phyloP scores from a whole-genome alignment of 2,888 invertebrate genomes.

The Poecilobothrus nobilitatus region DNA sequence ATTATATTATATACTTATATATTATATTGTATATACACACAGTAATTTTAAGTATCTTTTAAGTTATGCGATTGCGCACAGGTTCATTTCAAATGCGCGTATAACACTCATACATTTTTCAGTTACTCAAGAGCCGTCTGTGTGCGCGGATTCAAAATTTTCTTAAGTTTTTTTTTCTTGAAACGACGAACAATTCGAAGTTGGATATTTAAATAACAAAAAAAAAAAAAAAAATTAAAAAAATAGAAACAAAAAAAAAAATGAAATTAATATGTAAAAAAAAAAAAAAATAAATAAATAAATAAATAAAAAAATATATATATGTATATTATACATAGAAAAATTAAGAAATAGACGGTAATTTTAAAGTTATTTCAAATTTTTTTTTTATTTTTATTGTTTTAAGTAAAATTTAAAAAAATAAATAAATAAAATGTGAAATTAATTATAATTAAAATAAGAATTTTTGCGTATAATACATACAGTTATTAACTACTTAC shows the following conservation, averaged over 20 bases:
- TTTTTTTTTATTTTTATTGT: background rate
- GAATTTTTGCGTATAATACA: too few species aligned
- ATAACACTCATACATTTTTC: conserved; percentile 6
- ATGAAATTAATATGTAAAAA: background rate
- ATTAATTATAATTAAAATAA: too few species aligned
- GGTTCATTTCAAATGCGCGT: conserved; percentile 6
- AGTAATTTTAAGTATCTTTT: background rate
- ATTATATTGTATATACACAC: background rate
- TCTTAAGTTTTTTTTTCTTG: background rate
- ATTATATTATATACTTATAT: background rate
- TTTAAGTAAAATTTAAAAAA: background rate
- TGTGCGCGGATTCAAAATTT: background rate
- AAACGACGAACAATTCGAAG: too few species aligned
- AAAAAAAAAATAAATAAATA: background rate
- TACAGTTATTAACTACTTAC: too few species aligned
- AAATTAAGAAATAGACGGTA: background rate
- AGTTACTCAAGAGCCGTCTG: conserved; percentile 6
- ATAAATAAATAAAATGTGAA: too few species aligned
- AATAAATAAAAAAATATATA: too few species aligned
- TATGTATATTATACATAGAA: too few species aligned
- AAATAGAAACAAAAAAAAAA: background rate
- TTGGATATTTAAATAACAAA: too few species aligned
- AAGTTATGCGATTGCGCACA: conserved; percentile 1
- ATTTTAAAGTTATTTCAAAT: background rate
- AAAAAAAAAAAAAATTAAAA: too few species aligned